Conservation (phyloP, 2,888 invertebrate species). For the Chymomyza amoena region DNA sequence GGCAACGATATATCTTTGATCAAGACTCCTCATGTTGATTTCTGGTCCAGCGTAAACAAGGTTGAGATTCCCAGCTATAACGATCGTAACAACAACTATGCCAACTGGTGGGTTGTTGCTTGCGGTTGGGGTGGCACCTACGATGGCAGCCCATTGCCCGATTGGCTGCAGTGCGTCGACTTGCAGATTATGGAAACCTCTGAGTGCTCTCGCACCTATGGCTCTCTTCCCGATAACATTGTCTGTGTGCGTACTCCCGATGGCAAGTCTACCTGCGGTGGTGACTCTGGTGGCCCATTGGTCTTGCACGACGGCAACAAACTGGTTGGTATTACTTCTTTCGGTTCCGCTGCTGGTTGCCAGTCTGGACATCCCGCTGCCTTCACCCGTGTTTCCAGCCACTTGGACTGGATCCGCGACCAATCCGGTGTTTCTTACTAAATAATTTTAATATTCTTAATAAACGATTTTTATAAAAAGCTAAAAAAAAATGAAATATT, state of each 20-base stretch:
- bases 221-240: slow-evolving; percentile 50
- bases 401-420: slow-evolving; percentile 56
- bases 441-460: not conserved
- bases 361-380: slow-evolving; percentile 44
- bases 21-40: slow-evolving; percentile 41
- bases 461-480: not conserved
- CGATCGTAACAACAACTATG: slow-evolving; percentile 20
- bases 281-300: slow-evolving; percentile 64
- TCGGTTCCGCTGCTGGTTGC: slow-evolving; percentile 42
- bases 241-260: slow-evolving; percentile 44
- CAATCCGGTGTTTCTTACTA: slow-evolving; percentile 54
- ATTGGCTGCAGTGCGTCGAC: slow-evolving; percentile 52
- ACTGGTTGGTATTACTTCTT: slow-evolving; percentile 57
- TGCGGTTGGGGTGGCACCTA: slow-evolving; percentile 68
- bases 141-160: slow-evolving; percentile 70
- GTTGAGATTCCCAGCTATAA: slow-evolving; percentile 29
- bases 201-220: slow-evolving; percentile 76
- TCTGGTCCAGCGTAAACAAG: slow-evolving; percentile 29
- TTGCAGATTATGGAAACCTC: slow-evolving; percentile 63
- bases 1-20: slow-evolving; percentile 58
- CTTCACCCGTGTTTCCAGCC: slow-evolving; percentile 47
- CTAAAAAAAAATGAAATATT: not conserved
- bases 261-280: slow-evolving; percentile 52
- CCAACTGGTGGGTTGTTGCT: slow-evolving; percentile 21
- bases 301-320: slow-evolving; percentile 41